Evolutionary conservation across 1,140 invertebrate species (phyloP).

Genomic region (Theocolax elegans): DNA sequence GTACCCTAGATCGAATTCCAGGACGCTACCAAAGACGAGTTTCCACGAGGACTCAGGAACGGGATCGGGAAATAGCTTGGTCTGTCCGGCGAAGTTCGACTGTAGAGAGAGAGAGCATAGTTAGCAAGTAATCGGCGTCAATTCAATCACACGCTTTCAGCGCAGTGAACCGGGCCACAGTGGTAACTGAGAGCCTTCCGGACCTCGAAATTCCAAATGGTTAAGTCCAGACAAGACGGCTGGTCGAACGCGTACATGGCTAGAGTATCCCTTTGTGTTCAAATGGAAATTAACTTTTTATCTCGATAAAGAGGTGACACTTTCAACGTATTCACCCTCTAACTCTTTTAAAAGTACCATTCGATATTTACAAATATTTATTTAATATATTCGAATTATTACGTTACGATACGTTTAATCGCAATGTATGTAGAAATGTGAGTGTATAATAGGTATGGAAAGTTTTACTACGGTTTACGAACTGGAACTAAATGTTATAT

Average conservation of each 20-base stretch:
- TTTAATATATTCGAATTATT: too few relatives aligned
- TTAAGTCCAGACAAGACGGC: not conserved
- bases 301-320: too few relatives aligned
- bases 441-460: too few relatives aligned
- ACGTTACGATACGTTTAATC: too few relatives aligned
- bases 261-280: not conserved
- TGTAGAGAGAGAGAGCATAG: slow-evolving; percentile 4
- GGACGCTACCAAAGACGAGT: too few relatives aligned
- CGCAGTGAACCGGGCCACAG: not conserved
- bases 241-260: not conserved
- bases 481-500: too few relatives aligned
- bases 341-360: not conserved
- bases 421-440: too few relatives aligned
- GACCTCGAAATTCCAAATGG: slow-evolving; percentile 8
- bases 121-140: slow-evolving; percentile 40
- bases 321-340: not conserved
- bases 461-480: too few relatives aligned
- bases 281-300: too few relatives aligned
- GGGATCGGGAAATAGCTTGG: slow-evolving; percentile 16
- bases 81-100: slow-evolving; percentile 8
- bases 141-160: slow-evolving; percentile 38
- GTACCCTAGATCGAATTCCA: too few relatives aligned
- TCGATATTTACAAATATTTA: not conserved
- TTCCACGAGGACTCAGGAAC: too few relatives aligned
- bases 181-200: not conserved